A percentile compares a stretch with the other conserved stretches of the same genome.
These are phyloP conservation scores for Pseudomyrmex gracilis DNA, from an alignment of 1,140 invertebrate genomes.

Conservation along the genomic window DNA sequence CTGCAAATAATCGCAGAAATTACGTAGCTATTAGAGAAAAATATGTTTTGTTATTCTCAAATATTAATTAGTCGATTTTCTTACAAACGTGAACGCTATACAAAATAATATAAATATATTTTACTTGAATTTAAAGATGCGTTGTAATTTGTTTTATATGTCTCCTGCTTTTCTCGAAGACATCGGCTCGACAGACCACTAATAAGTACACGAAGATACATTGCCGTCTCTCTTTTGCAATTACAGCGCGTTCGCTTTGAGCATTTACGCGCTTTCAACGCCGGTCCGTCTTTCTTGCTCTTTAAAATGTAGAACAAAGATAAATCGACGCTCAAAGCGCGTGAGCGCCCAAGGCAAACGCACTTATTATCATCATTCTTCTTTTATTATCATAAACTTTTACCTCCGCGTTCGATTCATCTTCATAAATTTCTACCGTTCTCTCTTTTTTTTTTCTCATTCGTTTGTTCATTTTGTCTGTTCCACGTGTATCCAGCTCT, in stretches of 20 bases:
- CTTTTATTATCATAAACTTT: background rate
- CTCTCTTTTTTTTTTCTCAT: background rate
- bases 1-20: conserved; percentile 2
- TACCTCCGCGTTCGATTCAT: background rate
- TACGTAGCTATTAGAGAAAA: conserved; percentile 35
- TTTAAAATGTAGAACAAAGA: too few relatives aligned
- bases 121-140: background rate
- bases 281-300: too few relatives aligned
- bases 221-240: too few relatives aligned
- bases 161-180: background rate
- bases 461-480: background rate
- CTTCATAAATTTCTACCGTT: conserved; percentile 9
- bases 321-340: too few relatives aligned
- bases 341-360: too few relatives aligned
- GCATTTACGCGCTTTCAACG: too few relatives aligned
- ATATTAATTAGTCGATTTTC: conserved; percentile 13
- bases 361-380: background rate
- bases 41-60: conserved; percentile 3
- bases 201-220: too few relatives aligned
- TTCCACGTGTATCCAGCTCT: background rate
- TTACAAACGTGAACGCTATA: background rate
- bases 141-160: background rate
- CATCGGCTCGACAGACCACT: too few relatives aligned
- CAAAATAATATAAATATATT: conserved; percentile 35
- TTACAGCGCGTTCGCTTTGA: too few relatives aligned